Conservation (phyloP, 2,797 vertebrate genomes). For the Lepidocolaptes lacrymiger region DNA sequence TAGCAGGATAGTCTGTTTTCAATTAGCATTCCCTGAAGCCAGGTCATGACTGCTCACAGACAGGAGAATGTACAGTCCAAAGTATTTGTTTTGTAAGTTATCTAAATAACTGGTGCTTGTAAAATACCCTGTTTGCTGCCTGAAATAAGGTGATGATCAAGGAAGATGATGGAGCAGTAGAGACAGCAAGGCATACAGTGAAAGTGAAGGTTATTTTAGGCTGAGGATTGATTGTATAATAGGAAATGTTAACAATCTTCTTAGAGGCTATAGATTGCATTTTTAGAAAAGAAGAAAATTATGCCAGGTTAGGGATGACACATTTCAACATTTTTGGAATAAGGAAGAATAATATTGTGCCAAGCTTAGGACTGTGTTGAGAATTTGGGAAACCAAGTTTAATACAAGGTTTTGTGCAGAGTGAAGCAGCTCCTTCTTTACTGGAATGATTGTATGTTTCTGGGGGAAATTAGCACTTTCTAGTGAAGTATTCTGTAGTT, state of each 20-base stretch:
- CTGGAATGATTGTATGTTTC: neutral
- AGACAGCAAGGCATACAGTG: neutral
- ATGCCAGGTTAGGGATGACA: neutral
- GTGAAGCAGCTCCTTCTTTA: neutral
- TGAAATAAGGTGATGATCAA: neutral
- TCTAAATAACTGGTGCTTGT: neutral
- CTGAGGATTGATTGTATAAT: neutral
- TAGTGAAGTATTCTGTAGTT: neutral
- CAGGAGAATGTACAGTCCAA: neutral
- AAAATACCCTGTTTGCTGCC: neutral
- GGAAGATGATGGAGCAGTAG: neutral
- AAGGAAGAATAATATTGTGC: neutral
- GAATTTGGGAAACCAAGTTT: neutral
- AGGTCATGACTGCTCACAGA: neutral
- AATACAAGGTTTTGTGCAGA: neutral
- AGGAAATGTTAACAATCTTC: neutral
- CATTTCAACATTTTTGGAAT: neutral
- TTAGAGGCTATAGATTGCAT: neutral
- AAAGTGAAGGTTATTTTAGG: conserved; percentile 13
- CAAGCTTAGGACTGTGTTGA: neutral
- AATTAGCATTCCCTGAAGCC: neutral
- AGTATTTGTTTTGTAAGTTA: neutral
- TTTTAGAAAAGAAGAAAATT: conserved; percentile 18
- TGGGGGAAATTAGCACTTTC: neutral
- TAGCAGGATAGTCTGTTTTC: neutral